phyloP scores from a whole-genome alignment of 1,140 invertebrate genomes.

The Tetramorium parvispinum region DNA sequence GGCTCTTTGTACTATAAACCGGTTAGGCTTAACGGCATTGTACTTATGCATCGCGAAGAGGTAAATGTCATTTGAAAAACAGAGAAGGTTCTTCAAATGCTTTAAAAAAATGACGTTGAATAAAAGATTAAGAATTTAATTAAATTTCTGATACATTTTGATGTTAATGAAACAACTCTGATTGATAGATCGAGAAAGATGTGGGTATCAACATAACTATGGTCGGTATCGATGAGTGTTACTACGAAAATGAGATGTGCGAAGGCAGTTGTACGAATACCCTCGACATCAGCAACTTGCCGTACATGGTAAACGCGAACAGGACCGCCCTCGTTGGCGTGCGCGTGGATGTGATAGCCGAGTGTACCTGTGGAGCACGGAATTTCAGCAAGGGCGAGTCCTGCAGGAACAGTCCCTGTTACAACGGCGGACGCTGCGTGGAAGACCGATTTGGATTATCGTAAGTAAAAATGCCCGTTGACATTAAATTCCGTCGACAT shows the following conservation, averaged over 20 bases:
- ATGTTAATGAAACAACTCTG: not conserved
- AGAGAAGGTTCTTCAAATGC: not conserved
- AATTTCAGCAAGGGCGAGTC: conserved; percentile 96
- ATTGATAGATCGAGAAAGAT: conserved; percentile 92
- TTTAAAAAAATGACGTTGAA: not conserved
- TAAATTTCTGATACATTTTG: not conserved
- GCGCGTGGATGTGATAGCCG: conserved; percentile 93
- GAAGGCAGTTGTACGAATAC: conserved; percentile 98
- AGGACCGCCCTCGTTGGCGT: conserved; percentile 98
- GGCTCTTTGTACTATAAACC: conserved; percentile 98
- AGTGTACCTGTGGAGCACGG: conserved; percentile 96
- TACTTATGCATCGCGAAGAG: conserved; percentile 96
- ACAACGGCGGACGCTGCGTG: conserved; percentile 97
- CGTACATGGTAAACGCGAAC: conserved; percentile 98
- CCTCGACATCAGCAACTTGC: conserved; percentile 94
- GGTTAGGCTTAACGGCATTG: conserved; percentile 96
- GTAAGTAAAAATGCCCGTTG: conserved; percentile 81
- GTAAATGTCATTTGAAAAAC: conserved; percentile 79
- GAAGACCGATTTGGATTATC: conserved; percentile 94
- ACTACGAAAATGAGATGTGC: conserved; percentile 97
- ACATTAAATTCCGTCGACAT: not conserved
- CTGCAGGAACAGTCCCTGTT: conserved; percentile 95
- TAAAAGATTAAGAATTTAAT: not conserved
- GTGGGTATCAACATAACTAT: conserved; percentile 98
- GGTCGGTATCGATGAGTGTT: conserved; percentile 98